Conservation (phyloP, 2,113 vertebrate genomes). For the Archilochus colubris region DNA sequence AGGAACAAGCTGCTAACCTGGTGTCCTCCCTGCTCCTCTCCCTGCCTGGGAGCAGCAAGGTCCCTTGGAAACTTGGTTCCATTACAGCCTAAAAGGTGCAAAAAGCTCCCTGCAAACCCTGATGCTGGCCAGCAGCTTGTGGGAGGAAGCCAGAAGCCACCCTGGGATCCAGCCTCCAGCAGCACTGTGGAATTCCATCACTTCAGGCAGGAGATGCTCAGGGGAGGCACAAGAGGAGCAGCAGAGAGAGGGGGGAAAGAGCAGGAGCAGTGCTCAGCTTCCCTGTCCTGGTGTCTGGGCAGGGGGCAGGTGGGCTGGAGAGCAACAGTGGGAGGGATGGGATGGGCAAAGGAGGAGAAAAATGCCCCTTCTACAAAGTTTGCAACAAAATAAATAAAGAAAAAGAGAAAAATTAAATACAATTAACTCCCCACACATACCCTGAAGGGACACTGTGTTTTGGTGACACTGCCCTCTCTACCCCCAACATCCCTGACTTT, state of each 20-base stretch:
- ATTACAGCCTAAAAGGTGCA: background rate
- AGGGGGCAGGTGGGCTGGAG: background rate
- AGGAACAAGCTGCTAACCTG: background rate
- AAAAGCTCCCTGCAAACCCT: background rate
- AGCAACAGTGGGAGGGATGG: background rate
- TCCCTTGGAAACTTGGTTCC: background rate
- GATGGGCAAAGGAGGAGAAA: background rate
- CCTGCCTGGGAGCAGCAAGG: background rate
- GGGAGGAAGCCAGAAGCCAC: background rate
- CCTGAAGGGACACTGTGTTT: rapidly evolving
- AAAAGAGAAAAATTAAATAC: background rate
- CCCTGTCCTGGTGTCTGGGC: background rate
- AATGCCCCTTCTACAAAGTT: background rate
- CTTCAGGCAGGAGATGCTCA: constrained; percentile 2
- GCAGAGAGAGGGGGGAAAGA: background rate
- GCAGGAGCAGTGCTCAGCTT: background rate
- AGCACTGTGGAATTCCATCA: background rate
- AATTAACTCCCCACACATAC: background rate
- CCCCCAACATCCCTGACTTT: background rate
- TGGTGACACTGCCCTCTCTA: background rate
- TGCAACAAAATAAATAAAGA: background rate
- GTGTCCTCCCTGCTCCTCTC: background rate
- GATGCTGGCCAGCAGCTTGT: background rate
- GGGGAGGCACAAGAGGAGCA: background rate
- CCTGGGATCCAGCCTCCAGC: rapidly evolving